Evolutionary conservation across 2,888 invertebrate genomes (phyloP).

Genomic region (Conus canariensis): DNA sequence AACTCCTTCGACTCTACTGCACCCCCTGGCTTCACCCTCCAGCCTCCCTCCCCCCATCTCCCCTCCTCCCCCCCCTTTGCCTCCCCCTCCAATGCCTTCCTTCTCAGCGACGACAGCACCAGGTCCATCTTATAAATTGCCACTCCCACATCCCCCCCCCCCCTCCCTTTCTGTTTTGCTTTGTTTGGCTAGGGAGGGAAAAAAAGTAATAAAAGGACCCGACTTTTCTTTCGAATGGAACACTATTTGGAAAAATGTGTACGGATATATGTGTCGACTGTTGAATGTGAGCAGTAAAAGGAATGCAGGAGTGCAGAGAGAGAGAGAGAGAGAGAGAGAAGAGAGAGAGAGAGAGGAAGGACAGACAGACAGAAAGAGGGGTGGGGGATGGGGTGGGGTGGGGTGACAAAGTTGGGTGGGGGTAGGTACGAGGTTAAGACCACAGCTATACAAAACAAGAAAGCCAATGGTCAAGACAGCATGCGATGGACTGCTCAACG

Average conservation of each 20-base stretch:
- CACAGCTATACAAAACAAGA: neutral
- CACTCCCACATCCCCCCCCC: neutral
- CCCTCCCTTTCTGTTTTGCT: neutral
- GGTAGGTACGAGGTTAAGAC: too few species aligned
- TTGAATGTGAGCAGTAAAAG: neutral
- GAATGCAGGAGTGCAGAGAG: neutral
- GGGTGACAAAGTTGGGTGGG: too few species aligned
- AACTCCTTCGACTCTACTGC: too few species aligned
- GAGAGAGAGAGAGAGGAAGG: neutral
- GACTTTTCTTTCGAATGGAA: neutral
- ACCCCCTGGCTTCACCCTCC: neutral
- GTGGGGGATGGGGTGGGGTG: neutral
- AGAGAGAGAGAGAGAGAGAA: conserved; percentile 30
- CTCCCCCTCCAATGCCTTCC: neutral
- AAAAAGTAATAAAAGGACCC: neutral
- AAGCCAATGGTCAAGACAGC: too few species aligned
- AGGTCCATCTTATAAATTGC: conserved; percentile 9
- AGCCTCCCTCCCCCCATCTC: neutral
- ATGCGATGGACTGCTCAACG: too few species aligned
- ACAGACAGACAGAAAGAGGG: neutral
- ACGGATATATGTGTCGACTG: neutral
- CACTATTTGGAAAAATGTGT: neutral
- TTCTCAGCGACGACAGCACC: neutral
- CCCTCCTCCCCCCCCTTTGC: too few species aligned
- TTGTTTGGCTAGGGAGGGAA: neutral